A percentile compares a stretch with the other conserved stretches of the same genome.
phyloP scores from a whole-genome alignment of 2,797 vertebrate genomes.

The Falco concolor region DNA sequence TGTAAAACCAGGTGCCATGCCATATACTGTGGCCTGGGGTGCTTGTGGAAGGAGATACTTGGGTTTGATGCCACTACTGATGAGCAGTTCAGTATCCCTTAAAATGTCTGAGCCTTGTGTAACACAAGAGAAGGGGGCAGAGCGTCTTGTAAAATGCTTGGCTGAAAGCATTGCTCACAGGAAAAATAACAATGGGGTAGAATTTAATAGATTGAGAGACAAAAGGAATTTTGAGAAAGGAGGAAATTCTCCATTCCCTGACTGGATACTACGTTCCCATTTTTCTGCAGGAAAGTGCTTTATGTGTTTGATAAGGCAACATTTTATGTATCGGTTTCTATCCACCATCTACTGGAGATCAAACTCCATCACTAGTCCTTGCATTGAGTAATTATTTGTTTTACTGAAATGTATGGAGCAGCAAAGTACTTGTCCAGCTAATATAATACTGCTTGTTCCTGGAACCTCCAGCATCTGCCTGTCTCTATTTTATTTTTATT shows the following conservation, averaged over 20 bases:
- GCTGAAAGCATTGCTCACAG: not conserved
- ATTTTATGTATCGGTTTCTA: not conserved
- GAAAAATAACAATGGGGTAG: not conserved
- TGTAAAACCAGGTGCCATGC: too few species aligned
- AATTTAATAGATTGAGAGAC: not conserved
- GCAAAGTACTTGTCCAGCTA: not conserved
- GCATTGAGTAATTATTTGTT: not conserved
- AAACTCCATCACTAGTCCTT: not conserved
- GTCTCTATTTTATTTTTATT: not conserved
- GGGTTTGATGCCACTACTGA: not conserved
- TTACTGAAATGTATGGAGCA: not conserved
- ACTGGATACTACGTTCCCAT: not conserved
- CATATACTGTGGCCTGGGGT: not conserved
- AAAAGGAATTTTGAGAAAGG: not conserved
- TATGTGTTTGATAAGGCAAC: not conserved
- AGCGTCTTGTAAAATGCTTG: not conserved
- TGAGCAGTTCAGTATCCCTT: not conserved
- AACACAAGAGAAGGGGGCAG: not conserved
- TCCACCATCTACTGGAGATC: not conserved
- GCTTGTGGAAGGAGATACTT: not conserved
- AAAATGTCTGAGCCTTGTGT: not conserved
- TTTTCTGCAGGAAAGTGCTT: not conserved
- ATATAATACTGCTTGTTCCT: not conserved
- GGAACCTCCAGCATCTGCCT: not conserved
- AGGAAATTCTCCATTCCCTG: not conserved